phyloP scores from a whole-genome alignment of 1,140 invertebrate species.

The Zaprionus capensis region DNA sequence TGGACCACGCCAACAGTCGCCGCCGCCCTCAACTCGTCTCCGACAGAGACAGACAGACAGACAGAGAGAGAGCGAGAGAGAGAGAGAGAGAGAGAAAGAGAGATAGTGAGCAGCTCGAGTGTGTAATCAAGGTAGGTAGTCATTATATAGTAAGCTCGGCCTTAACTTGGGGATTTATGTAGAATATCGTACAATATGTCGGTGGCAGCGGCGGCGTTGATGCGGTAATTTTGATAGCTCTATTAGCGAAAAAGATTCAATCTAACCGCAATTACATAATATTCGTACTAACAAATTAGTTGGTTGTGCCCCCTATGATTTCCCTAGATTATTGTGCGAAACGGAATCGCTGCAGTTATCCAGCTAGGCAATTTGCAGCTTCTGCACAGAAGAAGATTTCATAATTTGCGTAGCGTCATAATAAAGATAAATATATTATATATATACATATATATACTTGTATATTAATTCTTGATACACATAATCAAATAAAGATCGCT shows the following conservation, averaged over 20 bases:
- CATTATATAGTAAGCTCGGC: conserved; percentile 75
- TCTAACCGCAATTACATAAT: conserved; percentile 22
- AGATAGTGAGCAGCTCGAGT: conserved; percentile 33
- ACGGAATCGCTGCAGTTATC: not conserved
- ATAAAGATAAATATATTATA: not conserved
- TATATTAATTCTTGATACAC: not conserved
- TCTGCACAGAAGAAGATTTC: too few species aligned
- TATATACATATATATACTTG: not conserved
- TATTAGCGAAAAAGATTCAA: conserved; percentile 47
- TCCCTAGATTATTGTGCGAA: not conserved
- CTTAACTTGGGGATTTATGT: conserved; percentile 68
- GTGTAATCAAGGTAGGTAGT: conserved; percentile 82
- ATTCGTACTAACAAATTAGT: conserved; percentile 11
- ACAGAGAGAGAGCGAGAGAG: not conserved
- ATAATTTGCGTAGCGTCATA: not conserved
- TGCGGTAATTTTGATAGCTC: conserved; percentile 66
- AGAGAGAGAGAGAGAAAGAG: not conserved
- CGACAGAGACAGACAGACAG: conserved; percentile 2
- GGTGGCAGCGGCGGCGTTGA: conserved; percentile 40
- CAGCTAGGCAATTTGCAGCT: not conserved
- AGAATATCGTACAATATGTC: conserved; percentile 61
- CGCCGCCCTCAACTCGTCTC: conserved; percentile 61
- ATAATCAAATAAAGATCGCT: not conserved
- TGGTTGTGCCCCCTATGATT: not conserved
- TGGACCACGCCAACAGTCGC: conserved; percentile 32